These are phyloP conservation scores for Peromyscus californicus DNA, from an alignment of 2,113 vertebrate genomes.

Conservation along the genomic window DNA sequence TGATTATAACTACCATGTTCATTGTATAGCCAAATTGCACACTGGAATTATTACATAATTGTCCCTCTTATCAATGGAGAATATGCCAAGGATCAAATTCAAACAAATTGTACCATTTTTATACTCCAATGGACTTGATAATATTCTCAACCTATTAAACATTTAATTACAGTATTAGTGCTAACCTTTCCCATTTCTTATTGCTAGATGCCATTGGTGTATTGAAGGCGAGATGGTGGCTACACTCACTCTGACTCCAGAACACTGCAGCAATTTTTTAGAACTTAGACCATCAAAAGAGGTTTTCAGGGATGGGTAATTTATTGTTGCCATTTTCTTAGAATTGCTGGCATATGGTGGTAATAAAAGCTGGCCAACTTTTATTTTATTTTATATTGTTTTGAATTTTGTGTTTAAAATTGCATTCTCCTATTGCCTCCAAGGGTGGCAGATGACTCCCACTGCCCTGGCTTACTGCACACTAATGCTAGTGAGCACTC, in stretches of 20 bases:
- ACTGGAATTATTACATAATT: not conserved
- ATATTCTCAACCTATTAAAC: not conserved
- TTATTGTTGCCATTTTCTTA: slow-evolving; percentile 9
- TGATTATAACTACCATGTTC: slow-evolving; percentile 1
- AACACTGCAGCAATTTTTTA: not conserved
- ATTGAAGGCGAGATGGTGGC: not conserved
- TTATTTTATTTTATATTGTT: not conserved
- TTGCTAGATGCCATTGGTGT: not conserved
- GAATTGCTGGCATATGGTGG: not conserved
- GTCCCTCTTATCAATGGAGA: not conserved
- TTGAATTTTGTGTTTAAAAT: slow-evolving; percentile 13
- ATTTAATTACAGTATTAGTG: slow-evolving; percentile 5
- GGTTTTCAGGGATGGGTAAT: not conserved
- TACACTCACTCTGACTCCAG: not conserved
- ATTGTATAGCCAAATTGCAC: not conserved
- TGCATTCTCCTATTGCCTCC: not conserved
- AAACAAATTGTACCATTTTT: not conserved
- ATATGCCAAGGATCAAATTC: slow-evolving; percentile 10
- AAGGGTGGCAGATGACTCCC: not conserved
- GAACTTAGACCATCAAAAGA: not conserved
- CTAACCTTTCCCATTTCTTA: not conserved
- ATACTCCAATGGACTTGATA: slow-evolving; percentile 13
- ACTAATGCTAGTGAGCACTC: not conserved
- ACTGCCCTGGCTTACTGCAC: not conserved
- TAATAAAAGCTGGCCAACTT: not conserved